Evolutionary conservation across 2,888 invertebrate genomes (phyloP), one percentile per base, ranked within the genome.

Genomic region (Ornithoptera priamus): DNA sequence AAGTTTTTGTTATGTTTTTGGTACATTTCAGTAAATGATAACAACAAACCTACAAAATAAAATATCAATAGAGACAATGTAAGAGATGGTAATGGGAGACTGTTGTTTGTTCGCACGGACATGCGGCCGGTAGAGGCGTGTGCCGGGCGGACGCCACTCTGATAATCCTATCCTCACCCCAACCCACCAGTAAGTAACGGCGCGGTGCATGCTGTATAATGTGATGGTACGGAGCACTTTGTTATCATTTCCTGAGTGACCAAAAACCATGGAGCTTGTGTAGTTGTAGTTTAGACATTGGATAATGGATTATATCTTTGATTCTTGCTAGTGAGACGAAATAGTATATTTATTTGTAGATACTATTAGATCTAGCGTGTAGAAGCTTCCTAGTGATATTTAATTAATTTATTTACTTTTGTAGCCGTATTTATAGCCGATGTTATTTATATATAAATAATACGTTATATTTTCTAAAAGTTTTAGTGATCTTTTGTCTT

Each of bases 221-320:
- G 46, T 72, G 70, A 70, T 70, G 74, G 71, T 70, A 70, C 72
- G 68, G 72, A 72, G 78, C 81, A 82, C 84, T 81, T 82, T 85
- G 87, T 88, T 88, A 89, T 89, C 86, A 88, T 88, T 89, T 86
- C 74, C 87, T 87, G 86, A 85, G 76, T 83, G 82, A 81, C 81
- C 84, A 77, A 80, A 72, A 69, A 75, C 68, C 74, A 73, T 72
- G 65, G 72, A 73, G 75, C 67, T 64, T 62, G 62, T 30, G 46
- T 53, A 24, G 18, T 60, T n/a, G 63, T 65, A 69, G 58, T 59
- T 71, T 69, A 17, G 20, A 17, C 4, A 20, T 42, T 67, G 30
- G 57, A 65, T 17, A 57, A 8, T 56, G 53, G 56, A 12, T 39
- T 64, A 15, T 59, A 42, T 39, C 18, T 60, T 36, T 39, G 1